Conservation (phyloP, 2,888 invertebrate species). For the Lamellibrachia satsuma region DNA sequence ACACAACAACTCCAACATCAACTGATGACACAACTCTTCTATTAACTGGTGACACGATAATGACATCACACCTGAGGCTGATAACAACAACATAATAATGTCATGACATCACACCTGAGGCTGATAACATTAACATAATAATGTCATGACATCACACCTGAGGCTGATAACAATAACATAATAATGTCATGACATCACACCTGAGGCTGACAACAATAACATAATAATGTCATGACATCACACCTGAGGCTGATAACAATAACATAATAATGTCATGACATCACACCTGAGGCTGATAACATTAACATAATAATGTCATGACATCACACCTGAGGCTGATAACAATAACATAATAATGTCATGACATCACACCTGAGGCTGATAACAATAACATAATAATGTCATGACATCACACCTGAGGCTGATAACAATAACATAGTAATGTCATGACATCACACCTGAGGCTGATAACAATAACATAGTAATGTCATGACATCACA, state of each 20-base stretch:
- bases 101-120: too few relatives aligned
- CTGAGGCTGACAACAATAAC: background rate
- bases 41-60: too few relatives aligned
- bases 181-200: background rate
- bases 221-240: background rate
- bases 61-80: too few relatives aligned
- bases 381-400: background rate
- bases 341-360: background rate
- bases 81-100: too few relatives aligned
- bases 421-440: background rate
- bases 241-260: background rate
- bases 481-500: background rate
- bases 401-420: too few relatives aligned
- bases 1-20: too few relatives aligned
- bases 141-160: background rate
- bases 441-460: background rate
- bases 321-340: too few relatives aligned
- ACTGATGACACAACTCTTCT: too few relatives aligned
- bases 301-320: background rate
- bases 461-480: background rate
- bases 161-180: background rate
- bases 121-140: background rate
- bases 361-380: too few relatives aligned
- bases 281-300: too few relatives aligned
- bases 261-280: background rate